Evolutionary conservation across 2,888 invertebrate genomes (phyloP).

Genomic region (Meta bourneti): DNA sequence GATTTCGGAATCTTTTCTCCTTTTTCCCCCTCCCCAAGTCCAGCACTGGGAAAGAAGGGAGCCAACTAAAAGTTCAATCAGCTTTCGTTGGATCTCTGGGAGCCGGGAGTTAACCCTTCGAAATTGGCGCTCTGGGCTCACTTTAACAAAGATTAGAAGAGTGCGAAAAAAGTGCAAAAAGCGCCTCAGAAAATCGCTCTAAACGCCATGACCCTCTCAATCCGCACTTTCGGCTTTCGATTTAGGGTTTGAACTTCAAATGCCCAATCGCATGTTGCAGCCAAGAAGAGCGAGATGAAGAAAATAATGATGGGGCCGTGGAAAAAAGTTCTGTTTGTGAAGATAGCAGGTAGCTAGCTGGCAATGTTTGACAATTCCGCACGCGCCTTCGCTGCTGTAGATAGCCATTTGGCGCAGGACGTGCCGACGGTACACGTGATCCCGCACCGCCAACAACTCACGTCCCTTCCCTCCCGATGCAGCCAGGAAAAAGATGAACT

Average conservation of each 20-base stretch:
- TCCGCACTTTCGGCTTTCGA: slow-evolving; percentile 62
- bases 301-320: slow-evolving; percentile 3
- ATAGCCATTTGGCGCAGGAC: slow-evolving; percentile 72
- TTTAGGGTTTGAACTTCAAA: slow-evolving; percentile 58
- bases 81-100: slow-evolving; percentile 47
- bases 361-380: slow-evolving; percentile 76
- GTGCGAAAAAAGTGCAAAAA: slow-evolving; percentile 56
- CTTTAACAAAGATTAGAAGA: slow-evolving; percentile 67
- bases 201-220: slow-evolving; percentile 72
- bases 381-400: slow-evolving; percentile 67
- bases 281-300: slow-evolving; percentile 21
- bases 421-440: slow-evolving; percentile 67
- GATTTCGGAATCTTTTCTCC: slow-evolving; percentile 21
- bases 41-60: slow-evolving; percentile 32
- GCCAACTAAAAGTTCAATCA: slow-evolving; percentile 73
- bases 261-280: slow-evolving; percentile 37
- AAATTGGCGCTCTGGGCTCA: slow-evolving; percentile 74
- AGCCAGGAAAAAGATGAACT: slow-evolving; percentile 54
- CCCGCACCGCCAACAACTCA: slow-evolving; percentile 48
- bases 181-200: slow-evolving; percentile 15
- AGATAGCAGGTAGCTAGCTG: slow-evolving; percentile 68
- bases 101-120: slow-evolving; percentile 65
- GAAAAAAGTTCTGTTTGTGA: slow-evolving; percentile 36
- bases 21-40: slow-evolving; percentile 11
- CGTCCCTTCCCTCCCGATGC: slow-evolving; percentile 32